Base-by-base conservation (phyloP, 2,797 vertebrate genomes). In the Erethizon dorsatum region DNA sequence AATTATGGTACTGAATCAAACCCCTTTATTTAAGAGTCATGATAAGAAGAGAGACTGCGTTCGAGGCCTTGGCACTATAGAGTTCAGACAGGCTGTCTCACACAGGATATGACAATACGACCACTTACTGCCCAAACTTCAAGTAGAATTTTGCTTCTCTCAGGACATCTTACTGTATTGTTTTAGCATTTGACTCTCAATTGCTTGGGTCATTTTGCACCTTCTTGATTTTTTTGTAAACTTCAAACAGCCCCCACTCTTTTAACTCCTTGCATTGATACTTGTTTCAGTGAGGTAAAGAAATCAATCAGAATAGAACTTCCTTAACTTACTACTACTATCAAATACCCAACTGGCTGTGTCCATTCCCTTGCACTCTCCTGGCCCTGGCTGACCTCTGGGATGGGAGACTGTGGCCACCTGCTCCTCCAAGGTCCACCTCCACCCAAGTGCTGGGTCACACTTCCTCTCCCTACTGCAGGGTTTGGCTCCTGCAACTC, bases 301-400 rank as follows among this genome's bases (percentile, higher is more conserved):
- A 54, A 94, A 45, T 94, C 28, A 65, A 37, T 83, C 78, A 67
- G 17, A 45, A 57, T 3, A 75, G 63, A 84, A 85, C 33, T 50
- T 54, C n/a, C 78, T 90, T 56, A 67, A 14, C 26, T 86, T 37
- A 41, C 26, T n/a, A 50, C 17, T n/a, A 31, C 78, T 41, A 2
- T 37, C 80, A 50, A 45, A 67, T 20, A 75, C 50, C 26, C 20
- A 56, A 9, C 20, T 11, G 15, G 1, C 17, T 57, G 7, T 8
- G 18, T 24, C 59, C 52, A 14, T 50, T 31, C 18, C 54, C 65
- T 2, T 1, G 2, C 1, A 8, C n/a, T 11, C 50, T 2, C 2
- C 37, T 1, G 45, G 4, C 28, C 41, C 54, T 12, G 4, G 87
- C 22, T 78, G 10, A 4, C 41, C 11, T 41, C 41, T 80, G n/a